Percentiles rank a stretch among this genome's conserved stretches.
These are phyloP conservation scores for Yponomeuta sedellus DNA, from an alignment of 2,888 invertebrate genomes.

Conservation along the genomic window DNA sequence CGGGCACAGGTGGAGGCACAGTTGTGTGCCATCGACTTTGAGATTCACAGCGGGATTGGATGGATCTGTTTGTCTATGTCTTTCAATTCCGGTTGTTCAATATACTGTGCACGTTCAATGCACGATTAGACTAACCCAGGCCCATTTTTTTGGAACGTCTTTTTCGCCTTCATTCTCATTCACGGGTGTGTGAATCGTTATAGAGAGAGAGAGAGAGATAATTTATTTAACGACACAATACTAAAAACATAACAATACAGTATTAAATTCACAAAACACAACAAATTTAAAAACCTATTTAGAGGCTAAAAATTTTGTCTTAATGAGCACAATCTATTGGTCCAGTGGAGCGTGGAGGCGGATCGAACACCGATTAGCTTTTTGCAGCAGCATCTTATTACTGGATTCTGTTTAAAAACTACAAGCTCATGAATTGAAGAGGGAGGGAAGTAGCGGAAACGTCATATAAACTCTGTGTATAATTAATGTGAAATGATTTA, in stretches of 20 bases:
- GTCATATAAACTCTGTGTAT: neutral
- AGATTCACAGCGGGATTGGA: neutral
- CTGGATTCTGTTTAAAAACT: neutral
- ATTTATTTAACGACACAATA: no score
- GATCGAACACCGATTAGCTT: neutral
- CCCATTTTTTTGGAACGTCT: no score
- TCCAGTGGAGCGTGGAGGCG: conserved; percentile 2
- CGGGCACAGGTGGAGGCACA: neutral
- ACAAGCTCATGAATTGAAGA: neutral
- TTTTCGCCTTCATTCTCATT: no score
- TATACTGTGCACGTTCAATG: neutral
- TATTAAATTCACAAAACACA: no score
- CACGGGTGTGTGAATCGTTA: no score
- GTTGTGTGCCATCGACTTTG: neutral
- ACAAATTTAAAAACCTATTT: no score
- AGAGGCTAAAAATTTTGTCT: no score
- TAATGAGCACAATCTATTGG: conserved; percentile 9
- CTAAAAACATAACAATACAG: no score
- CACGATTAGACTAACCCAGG: neutral
- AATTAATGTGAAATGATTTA: neutral
- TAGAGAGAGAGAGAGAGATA: no score
- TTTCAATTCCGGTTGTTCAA: no score
- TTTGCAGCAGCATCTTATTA: neutral
- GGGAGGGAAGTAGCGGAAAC: neutral
- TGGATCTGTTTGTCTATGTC: neutral